Evolutionary conservation across 2,113 vertebrate genomes (phyloP), one percentile per base, ranked within the genome.

Genomic region (Eira barbara): DNA sequence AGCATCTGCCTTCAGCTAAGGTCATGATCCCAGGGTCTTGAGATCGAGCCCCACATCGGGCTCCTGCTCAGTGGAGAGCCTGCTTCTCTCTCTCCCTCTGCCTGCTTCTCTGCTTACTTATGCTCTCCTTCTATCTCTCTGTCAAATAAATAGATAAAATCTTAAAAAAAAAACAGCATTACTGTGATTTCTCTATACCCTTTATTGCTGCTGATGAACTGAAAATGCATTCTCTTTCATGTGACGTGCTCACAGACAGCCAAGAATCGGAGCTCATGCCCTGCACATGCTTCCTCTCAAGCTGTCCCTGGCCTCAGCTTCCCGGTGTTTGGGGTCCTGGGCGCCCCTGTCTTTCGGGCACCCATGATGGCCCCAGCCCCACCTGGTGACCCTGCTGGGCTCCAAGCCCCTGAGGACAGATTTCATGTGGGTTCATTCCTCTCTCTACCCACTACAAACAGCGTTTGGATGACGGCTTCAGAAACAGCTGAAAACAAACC

Each of bases 191-290:
- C 59, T 91, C 63, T 45, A 10, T 47, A 39, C 27, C 42, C 25
- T 82, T n/a, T 57, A 18, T 15, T 45, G 59, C 65, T 83, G 36
- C 29, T 42, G 23, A 17, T 2, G 14, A 39, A 49, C 6, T 4
- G n/a, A 25, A 55, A 55, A 39, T 2, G 34, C 12, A 1, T n/a
- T 71, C 27, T 17, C 12, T 52, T 23, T 47, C 36, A 9, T 12
- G 34, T 1, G 7, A 11, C 1, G 3, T 18, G 13, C 34, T 45
- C 39, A 59, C 25, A 25, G 23, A 63, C 14, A 39, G n/a, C 27
- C 90, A 18, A 25, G 11, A 45, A 4, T 36, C 12, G 14, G 4
- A 1, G 9, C 1, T 8, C 14, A 1, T 1, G 36, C 1, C 1
- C 4, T 0, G 23, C 31, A 6, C 3, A 6, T 0, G 31, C 36